Percentiles rank a stretch among this genome's conserved stretches.
Evolutionary conservation across 2,113 vertebrate species (phyloP).

Genomic region (Mobula birostris): DNA sequence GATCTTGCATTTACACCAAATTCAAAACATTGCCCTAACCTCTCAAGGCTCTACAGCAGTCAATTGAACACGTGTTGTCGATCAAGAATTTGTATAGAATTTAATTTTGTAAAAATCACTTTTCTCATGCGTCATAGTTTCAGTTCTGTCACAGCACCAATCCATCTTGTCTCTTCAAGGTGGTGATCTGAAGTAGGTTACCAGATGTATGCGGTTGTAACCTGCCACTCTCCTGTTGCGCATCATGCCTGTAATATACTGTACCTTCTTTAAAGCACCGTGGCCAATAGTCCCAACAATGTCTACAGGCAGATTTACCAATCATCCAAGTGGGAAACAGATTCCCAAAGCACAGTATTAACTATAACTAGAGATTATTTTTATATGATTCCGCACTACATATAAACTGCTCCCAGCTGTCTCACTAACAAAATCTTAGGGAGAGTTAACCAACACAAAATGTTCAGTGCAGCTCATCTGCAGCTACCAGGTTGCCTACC

Average conservation of each 20-base stretch:
- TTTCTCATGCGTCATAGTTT: neutral
- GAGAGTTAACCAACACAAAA: no score
- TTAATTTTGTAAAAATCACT: neutral
- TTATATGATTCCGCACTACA: no score
- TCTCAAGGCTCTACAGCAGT: neutral
- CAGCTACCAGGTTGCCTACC: no score
- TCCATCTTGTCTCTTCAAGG: neutral
- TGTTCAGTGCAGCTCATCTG: no score
- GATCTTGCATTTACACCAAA: neutral
- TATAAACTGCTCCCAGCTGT: no score
- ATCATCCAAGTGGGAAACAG: neutral
- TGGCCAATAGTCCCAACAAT: neutral
- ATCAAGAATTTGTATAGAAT: neutral
- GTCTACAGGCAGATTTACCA: neutral
- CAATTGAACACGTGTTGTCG: neutral
- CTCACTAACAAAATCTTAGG: no score
- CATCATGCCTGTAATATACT: neutral
- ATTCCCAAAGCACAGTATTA: neutral
- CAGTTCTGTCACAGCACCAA: neutral
- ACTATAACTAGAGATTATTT: neutral
- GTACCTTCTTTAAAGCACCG: neutral
- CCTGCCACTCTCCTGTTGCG: neutral
- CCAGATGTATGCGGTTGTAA: neutral
- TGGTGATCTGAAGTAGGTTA: neutral
- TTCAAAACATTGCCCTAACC: neutral